Conservation (phyloP, 30 jellyfish, hydroid and myxozoan genomes). For the Pelagia noctiluca region DNA sequence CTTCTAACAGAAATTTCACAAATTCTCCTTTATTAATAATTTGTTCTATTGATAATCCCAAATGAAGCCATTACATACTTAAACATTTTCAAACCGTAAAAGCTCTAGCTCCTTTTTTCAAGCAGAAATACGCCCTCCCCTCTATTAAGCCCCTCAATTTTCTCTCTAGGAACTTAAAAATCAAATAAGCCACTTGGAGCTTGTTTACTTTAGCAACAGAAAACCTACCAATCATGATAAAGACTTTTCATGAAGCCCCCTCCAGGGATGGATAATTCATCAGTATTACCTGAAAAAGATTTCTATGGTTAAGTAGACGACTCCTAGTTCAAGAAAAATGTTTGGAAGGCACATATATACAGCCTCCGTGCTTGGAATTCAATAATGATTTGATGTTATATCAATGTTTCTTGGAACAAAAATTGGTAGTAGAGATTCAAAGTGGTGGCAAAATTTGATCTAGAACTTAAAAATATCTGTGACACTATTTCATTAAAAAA, state of each 20-base stretch:
- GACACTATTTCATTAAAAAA: too few species aligned
- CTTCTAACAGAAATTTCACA: too few species aligned
- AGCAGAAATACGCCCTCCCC: background rate
- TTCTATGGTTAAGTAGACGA: background rate
- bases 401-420: too few species aligned
- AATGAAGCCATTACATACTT: background rate
- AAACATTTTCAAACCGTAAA: background rate
- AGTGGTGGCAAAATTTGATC: background rate
- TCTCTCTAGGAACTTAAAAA: background rate
- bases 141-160: background rate
- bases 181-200: background rate
- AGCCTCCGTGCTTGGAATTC: too few species aligned
- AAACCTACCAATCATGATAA: slow-evolving; percentile 58
- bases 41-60: too few species aligned
- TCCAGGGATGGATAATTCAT: slow-evolving; percentile 63
- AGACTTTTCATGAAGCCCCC: slow-evolving; percentile 63
- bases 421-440: background rate
- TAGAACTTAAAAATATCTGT: too few species aligned
- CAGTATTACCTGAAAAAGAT: background rate
- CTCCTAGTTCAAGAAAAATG: background rate
- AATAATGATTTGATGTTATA: too few species aligned
- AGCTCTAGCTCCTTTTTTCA: too few species aligned
- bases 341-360: too few species aligned
- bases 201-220: background rate
- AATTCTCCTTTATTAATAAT: too few species aligned